A percentile compares a stretch with the other conserved stretches of the same genome.
phyloP scores from a whole-genome alignment of 2,797 vertebrate species.

The Darevskia nairensis region DNA sequence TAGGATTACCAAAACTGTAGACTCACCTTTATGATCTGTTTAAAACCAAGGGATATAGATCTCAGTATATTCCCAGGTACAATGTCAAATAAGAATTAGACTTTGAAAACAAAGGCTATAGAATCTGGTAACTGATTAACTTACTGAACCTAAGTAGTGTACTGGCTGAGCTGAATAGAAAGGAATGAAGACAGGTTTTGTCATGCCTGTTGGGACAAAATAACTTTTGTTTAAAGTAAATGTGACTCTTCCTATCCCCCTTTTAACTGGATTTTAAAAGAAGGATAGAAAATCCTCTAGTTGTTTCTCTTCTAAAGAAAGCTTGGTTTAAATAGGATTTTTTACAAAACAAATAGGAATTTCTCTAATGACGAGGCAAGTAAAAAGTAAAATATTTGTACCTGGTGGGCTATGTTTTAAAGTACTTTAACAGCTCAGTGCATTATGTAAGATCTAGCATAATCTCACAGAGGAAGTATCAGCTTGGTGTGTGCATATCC shows the following conservation, averaged over 20 bases:
- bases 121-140: constrained; percentile 85
- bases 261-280: constrained; percentile 55
- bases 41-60: constrained; percentile 11
- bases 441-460: constrained; percentile 37
- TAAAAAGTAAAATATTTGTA: constrained; percentile 19
- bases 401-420: constrained; percentile 11
- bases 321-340: constrained; percentile 44
- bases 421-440: constrained; percentile 22
- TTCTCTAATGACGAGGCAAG: constrained; percentile 28
- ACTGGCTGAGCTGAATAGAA: constrained; percentile 81
- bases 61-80: constrained; percentile 67
- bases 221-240: constrained; percentile 75
- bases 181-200: constrained; percentile 87
- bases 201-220: constrained; percentile 82
- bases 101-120: constrained; percentile 75
- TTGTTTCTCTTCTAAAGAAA: constrained; percentile 33
- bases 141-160: constrained; percentile 66
- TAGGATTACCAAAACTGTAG: constrained; percentile 44
- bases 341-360: neutral
- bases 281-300: constrained; percentile 58
- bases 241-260: constrained; percentile 57
- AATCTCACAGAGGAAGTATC: constrained; percentile 54
- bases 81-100: constrained; percentile 71
- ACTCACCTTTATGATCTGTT: neutral
- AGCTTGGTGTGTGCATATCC: constrained; percentile 41